These are phyloP conservation scores for Thumatha senex DNA, from an alignment of 2,888 invertebrate species.

Conservation along the genomic window DNA sequence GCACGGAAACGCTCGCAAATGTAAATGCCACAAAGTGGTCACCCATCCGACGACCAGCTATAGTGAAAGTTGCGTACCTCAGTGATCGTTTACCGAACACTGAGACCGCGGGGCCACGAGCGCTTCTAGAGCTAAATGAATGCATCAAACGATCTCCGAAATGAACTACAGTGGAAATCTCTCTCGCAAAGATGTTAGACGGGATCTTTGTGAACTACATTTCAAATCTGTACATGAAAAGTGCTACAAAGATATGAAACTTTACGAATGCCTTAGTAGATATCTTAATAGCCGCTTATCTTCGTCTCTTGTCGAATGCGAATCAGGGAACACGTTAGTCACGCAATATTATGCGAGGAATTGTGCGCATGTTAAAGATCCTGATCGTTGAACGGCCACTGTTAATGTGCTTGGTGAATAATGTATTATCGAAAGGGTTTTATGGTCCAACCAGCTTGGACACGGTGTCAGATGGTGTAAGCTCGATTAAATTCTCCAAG, in stretches of 20 bases:
- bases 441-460: background rate
- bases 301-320: conserved; percentile 63
- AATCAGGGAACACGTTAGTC: conserved; percentile 56
- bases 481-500: background rate
- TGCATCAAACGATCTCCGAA: no score
- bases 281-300: conserved; percentile 67
- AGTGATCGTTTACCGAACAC: no score
- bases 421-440: background rate
- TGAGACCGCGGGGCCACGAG: no score
- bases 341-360: conserved; percentile 49
- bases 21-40: no score
- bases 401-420: background rate
- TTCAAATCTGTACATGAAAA: no score
- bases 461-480: background rate
- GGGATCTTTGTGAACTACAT: no score
- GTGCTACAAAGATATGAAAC: conserved; percentile 43
- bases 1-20: no score
- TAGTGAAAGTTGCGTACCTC: no score
- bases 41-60: no score
- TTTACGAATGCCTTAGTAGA: conserved; percentile 61
- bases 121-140: no score
- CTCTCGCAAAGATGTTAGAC: no score
- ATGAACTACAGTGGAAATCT: no score
- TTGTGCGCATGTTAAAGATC: conserved; percentile 15
- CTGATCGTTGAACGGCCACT: background rate